These are phyloP conservation scores for Trypoxylus dichotomus DNA, from an alignment of 1,140 invertebrate species.

Conservation along the genomic window DNA sequence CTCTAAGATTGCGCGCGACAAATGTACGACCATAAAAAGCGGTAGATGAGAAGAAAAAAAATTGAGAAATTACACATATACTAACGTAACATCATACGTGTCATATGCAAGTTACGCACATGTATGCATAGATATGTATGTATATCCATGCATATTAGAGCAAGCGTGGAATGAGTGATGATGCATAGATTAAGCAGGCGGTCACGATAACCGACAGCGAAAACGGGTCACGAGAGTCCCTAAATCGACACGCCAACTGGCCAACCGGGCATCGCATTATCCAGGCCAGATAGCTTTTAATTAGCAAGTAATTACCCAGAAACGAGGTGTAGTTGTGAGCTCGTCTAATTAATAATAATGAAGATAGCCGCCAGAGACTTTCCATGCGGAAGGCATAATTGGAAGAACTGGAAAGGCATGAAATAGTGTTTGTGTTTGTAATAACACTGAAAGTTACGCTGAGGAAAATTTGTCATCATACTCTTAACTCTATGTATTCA, in stretches of 20 bases:
- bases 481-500: too few relatives aligned
- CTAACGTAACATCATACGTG: background rate
- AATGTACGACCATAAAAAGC: background rate
- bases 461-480: too few relatives aligned
- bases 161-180: background rate
- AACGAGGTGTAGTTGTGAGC: background rate
- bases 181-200: background rate
- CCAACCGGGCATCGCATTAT: background rate
- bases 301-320: slow-evolving; percentile 14
- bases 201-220: background rate
- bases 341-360: slow-evolving; percentile 13
- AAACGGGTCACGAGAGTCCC: background rate
- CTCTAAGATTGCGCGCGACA: background rate
- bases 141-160: background rate
- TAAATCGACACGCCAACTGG: slow-evolving; percentile 14
- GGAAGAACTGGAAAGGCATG: background rate
- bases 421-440: background rate
- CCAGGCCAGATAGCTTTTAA: slow-evolving; percentile 16
- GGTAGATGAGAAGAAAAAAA: background rate
- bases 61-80: background rate
- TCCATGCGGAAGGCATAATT: background rate
- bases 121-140: background rate
- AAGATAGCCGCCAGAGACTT: background rate
- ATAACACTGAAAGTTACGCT: background rate
- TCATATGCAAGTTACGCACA: background rate